Base-by-base conservation (phyloP, 2,113 vertebrate genomes). In the Entosphenus tridentatus region DNA sequence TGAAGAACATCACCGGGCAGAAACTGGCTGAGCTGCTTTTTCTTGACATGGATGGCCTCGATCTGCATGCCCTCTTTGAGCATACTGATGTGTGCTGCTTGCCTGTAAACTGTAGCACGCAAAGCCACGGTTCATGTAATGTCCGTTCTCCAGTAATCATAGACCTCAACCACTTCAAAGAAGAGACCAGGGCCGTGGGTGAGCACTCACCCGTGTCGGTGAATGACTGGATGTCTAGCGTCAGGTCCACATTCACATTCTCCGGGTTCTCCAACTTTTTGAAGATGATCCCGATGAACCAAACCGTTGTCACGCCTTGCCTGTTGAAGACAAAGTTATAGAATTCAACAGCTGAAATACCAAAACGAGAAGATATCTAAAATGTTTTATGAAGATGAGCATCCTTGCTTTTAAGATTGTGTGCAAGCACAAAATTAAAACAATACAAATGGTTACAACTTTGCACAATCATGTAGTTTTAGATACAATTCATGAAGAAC, bases 31-130 rank as follows among this genome's bases (percentile, higher is more conserved):
- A 98, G 86, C 59, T 96, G 89, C 67, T 89, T 95, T 76, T 85
- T 95, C 75, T 85, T 95, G 70, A 97, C 87, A 8, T 98, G 87
- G 12, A 86, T 87, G 2, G 87, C 89, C 80, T 97, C 89, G 12
- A 97, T 90, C 79, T 85, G 95, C 92, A 97, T 97, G 8, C 85
- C 91, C 2, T 91, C 86, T 74, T 95, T 95, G 12, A 96, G 77
- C 81, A 95, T 84, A 68, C 85, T 95, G 78, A 98, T 85, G 73
- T 87, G 92, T 77, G 78, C 88, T 57, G 91, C 93, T 73, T 98
- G 93, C 72, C 91, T 85, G 76, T 96, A 95, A 70, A 98, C 93
- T 98, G 78, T 56, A 81, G 76, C 10, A 10, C 56, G 69, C 68
- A 12, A 10, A 7, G 39, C 39, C 39, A 39, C 39, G 39, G 39